These are phyloP conservation scores for Arctocebus calabarensis DNA, from an alignment of 2,797 vertebrate genomes.

Conservation along the genomic window DNA sequence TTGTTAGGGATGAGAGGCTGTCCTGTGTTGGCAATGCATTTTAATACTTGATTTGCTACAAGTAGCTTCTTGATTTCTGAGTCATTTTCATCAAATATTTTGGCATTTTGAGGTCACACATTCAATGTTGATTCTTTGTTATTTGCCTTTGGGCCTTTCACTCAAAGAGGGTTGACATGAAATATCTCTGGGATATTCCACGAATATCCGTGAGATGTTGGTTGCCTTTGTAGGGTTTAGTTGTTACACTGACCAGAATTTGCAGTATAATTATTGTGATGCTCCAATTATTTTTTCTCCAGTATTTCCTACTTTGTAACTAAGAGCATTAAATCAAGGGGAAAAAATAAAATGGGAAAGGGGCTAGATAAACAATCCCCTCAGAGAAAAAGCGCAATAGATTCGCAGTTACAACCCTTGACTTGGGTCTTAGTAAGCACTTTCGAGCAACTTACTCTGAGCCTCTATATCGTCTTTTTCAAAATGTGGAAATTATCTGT, in stretches of 20 bases:
- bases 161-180: background rate
- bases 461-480: conserved; percentile 5
- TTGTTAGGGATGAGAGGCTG: conserved; percentile 10
- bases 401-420: background rate
- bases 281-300: background rate
- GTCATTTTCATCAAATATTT: conserved; percentile 65
- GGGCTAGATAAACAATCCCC: background rate
- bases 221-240: background rate
- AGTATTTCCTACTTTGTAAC: conserved; percentile 27
- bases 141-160: conserved; percentile 44
- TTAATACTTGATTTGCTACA: conserved; percentile 39
- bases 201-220: background rate
- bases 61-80: conserved; percentile 79
- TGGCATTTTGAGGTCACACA: conserved; percentile 55
- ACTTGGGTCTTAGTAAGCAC: background rate
- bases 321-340: conserved; percentile 22
- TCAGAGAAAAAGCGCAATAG: background rate
- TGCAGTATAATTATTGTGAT: background rate
- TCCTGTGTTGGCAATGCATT: conserved; percentile 33
- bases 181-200: background rate
- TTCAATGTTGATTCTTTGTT: conserved; percentile 34
- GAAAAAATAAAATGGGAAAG: conserved; percentile 11
- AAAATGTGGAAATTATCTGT: background rate
- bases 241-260: background rate
- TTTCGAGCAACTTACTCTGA: background rate